A percentile compares a stretch with the other conserved stretches of the same genome.
These are phyloP conservation scores for Phrynosoma platyrhinos DNA, from an alignment of 2,113 vertebrate species.

Conservation along the genomic window DNA sequence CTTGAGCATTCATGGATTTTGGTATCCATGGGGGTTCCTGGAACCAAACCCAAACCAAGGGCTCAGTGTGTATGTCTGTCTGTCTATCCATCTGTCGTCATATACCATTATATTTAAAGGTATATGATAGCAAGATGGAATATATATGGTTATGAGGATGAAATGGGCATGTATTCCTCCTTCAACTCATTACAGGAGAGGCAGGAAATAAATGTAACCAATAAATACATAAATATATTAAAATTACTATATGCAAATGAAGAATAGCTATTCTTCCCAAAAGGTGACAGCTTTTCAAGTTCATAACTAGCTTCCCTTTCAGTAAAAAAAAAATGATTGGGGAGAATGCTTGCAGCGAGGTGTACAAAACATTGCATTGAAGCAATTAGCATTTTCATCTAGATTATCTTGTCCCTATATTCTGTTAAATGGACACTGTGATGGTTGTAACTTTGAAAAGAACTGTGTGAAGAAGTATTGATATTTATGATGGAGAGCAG, in stretches of 20 bases:
- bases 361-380: background rate
- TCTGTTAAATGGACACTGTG: background rate
- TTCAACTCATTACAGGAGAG: no score
- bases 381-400: background rate
- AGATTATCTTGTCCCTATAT: background rate
- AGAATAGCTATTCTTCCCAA: background rate
- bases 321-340: background rate
- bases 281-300: background rate
- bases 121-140: no score
- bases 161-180: no score
- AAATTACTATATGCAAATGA: background rate
- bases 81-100: no score
- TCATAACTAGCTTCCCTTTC: background rate
- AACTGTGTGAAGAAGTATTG: background rate
- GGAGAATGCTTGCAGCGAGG: background rate
- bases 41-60: no score
- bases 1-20: no score
- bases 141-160: no score
- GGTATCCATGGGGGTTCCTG: no score
- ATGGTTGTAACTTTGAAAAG: background rate
- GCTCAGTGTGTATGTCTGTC: no score
- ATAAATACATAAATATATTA: background rate
- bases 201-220: no score
- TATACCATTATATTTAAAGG: no score
- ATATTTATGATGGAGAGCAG: background rate